Evolutionary conservation across 2,888 invertebrate species (phyloP), one percentile per base, ranked within the genome.

Genomic region (Mesorhabditis spiculigera): DNA sequence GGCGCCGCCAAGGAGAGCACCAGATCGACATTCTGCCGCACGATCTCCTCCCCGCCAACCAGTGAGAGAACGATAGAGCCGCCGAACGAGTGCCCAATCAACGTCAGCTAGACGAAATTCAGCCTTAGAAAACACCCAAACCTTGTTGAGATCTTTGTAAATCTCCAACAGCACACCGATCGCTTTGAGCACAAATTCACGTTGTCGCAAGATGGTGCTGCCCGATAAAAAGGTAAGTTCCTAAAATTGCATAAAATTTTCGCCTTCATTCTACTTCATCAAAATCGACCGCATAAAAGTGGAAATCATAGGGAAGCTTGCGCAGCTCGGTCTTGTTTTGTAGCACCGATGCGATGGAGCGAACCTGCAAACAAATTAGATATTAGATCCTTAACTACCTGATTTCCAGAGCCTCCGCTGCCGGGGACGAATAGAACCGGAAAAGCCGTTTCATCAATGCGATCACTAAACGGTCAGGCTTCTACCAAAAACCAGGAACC

Each of bases 391-490:
- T 28, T 10, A 41, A 16, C 28, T 28, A 74, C 74, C 68, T 72
- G 75, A 91, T 93, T 90, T 94, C 95, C 88, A 92, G 93, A 84
- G 92, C 91, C 97, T 64, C 92, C 92, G 88, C 95, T 96, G 10
- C 97, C 97, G 16, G 95, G 96, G 71, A 97, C 90, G 88, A 94
- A 97, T 66, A 97, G 89, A 0, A 97, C 93, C 5, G 97, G 96
- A 65, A 95, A 92, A 0, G 96, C 87, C 93, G 93, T 85, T 90
- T 61, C 6, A 5, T 6, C 5, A 67, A 41, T 16, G 45, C 10
- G 5, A 43, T 65, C 68, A 62, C 10, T 67, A 65, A 61, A 72
- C 28, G 28, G 28, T 28, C 28, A 69, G 10, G 28, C 68, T 6
- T 13, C 10, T 65, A 13, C 41, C 42, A 67, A 58, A 13, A 13